Percentiles rank a stretch among this genome's conserved stretches.
These are phyloP conservation scores for Crossaster papposus DNA, from an alignment of 53 echinoderm and acorn worm species.

Conservation along the genomic window DNA sequence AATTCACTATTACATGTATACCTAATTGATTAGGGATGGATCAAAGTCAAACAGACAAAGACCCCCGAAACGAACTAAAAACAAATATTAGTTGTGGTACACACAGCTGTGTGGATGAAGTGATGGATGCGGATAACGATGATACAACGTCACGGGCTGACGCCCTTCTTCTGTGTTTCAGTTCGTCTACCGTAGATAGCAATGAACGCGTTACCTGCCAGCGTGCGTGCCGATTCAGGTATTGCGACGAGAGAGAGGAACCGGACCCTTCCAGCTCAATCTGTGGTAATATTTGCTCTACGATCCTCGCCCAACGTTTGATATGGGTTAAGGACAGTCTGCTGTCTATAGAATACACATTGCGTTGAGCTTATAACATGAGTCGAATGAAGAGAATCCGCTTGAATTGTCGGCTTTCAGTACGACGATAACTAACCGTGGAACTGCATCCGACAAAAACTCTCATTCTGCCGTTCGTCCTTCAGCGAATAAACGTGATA, in stretches of 20 bases:
- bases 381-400: no score
- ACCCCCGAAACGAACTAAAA: constrained; percentile 17
- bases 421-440: not conserved
- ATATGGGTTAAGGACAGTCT: constrained; percentile 50
- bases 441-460: not conserved
- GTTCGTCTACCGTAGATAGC: constrained; percentile 43
- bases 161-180: constrained; percentile 2
- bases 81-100: constrained; percentile 58
- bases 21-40: constrained; percentile 56
- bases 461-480: not conserved
- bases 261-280: constrained; percentile 10
- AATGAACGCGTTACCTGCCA: not conserved
- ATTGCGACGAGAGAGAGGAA: not conserved
- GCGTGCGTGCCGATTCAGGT: not conserved
- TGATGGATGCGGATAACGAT: constrained; percentile 8
- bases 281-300: constrained; percentile 46
- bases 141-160: constrained; percentile 16
- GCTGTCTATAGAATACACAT: constrained; percentile 24
- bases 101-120: constrained; percentile 37
- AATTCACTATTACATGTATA: constrained; percentile 59
- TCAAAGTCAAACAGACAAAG: constrained; percentile 44
- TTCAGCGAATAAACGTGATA: not conserved
- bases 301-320: constrained; percentile 26
- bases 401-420: no score
- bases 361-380: not conserved